Evolutionary conservation across 92 coral and sea anemone species (phyloP), one percentile per base, ranked within the genome.

Genomic region (Palythoa grandiflora): DNA sequence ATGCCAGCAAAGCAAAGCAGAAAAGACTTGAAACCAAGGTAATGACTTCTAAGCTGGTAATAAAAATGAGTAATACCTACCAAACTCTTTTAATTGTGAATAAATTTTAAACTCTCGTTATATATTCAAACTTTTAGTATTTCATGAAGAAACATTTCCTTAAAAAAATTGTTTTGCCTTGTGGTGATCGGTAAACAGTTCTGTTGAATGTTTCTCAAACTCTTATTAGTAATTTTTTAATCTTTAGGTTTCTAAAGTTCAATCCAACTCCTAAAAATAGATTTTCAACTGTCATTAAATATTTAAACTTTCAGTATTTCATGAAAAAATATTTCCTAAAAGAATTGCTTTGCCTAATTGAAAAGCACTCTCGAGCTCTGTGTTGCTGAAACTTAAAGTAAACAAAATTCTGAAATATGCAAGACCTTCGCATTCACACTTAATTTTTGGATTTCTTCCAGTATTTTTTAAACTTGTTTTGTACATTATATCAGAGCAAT

Each of bases 1-100:
- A 55, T 57, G 78, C 85, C 70, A 40, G 63, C 52, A 80, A 80
- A 54, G 63, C 70, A 21, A 80, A 80, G 70, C 85, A 39, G 70
- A 80, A 68, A 80, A 80, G 85, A 59, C 85, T 80, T 11, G 85
- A 80, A 51, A 36, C 39, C 66, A 80, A 59, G 78, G 78, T 80
- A 80, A 5, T 80, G 85, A 15, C 81, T 76, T 50, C 44, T 76
- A 55, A 40, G 13, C 59, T 76, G 37, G 60, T 39, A 76, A 76
- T 55, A 76, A 76, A 76, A 76, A 39, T 76, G 74, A 68, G 74
- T 28, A 68, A 68, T 68, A 68, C 74, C 74, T 68, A 13, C 74
- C 44, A 28, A 35, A 68, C 40, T 68, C 74, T 28, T 68, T 68
- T 40, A 40, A 40, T 40, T 68, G 44, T 28, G 47, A 70, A 70